Evolutionary conservation across 2,888 invertebrate genomes (phyloP).

Genomic region (Phymatocera aterrima): DNA sequence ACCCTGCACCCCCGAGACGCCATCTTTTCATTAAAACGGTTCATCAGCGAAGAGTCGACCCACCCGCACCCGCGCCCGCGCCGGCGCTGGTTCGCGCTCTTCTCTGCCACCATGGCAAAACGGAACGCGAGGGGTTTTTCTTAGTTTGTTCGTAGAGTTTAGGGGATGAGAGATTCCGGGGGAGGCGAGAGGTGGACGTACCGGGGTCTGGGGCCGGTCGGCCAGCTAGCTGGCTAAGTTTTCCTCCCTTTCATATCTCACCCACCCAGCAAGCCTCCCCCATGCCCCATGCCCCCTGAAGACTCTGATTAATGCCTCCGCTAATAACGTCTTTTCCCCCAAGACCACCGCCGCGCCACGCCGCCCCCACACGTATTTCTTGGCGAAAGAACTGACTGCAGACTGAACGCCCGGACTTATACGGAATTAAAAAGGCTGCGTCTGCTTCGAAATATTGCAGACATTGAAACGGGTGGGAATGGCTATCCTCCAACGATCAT

Average conservation of each 20-base stretch:
- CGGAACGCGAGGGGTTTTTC: conserved; percentile 19
- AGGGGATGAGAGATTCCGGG: too few relatives aligned
- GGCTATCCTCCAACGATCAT: too few relatives aligned
- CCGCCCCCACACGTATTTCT: conserved; percentile 51
- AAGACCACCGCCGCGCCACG: conserved; percentile 53
- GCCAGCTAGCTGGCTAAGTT: conserved; percentile 18
- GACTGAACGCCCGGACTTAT: conserved; percentile 62
- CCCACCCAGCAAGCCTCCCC: conserved; percentile 46
- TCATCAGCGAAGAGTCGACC: conserved; percentile 67
- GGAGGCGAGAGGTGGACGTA: too few relatives aligned
- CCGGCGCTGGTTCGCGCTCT: conserved; percentile 60
- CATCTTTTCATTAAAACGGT: conserved; percentile 73
- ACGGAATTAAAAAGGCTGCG: conserved; percentile 70
- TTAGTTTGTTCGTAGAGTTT: conserved; percentile 35
- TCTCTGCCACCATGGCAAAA: background rate
- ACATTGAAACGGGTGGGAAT: too few relatives aligned
- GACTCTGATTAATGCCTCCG: conserved; percentile 71
- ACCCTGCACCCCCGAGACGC: conserved; percentile 58
- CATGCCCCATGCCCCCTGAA: conserved; percentile 56
- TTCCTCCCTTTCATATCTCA: conserved; percentile 50
- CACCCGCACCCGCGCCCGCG: conserved; percentile 55
- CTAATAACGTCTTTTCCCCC: conserved; percentile 73
- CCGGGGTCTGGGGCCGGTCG: conserved; percentile 27
- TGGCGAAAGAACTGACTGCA: conserved; percentile 47
- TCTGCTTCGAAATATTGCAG: background rate